Evolutionary conservation across 2,797 vertebrate genomes (phyloP), one percentile per base, ranked within the genome.

Genomic region (Odontamblyopus lacepedii): DNA sequence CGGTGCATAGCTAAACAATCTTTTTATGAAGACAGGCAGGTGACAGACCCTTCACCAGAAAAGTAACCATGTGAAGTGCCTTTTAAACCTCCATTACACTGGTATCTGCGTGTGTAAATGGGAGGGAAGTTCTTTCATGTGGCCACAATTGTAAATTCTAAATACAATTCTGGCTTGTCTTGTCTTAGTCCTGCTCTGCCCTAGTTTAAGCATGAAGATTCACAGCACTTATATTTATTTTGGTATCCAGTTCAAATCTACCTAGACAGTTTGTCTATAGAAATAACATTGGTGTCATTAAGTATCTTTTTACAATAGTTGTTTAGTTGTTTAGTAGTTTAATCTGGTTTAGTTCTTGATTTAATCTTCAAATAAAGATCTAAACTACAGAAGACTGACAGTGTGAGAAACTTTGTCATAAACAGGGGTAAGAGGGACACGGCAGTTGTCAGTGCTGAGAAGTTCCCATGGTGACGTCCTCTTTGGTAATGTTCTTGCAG

Each of bases 401-500:
- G 16, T 29, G 29, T 30, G 12, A 60, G 27, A 60, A 27, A 3
- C 8, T 30, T 60, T 16, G 57, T 30, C 57, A 85, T 86, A 83
- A 83, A 8, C 71, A 83, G 73, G 78, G 80, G 63, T 26, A 56
- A 18, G 76, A 83, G 78, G 80, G 71, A 69, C 61, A 77, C 61
- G 68, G 70, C 61, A 76, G 63, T 76, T 53, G 57, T 63, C 67
- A 70, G 70, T 86, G 85, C 23, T 23, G 55, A 57, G 23, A 57
- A 26, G 9, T 23, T 77, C 89, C 87, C 83, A 83, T 79, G 85
- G 83, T 79, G 87, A 87, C 82, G 77, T 77, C 75, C 81, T 78
- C 82, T 82, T 89, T 90, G 90, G 92, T 94, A 93, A 91, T 92
- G 92, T 87, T 94, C 91, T 78, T 78, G 80, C 94, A 94, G 93